Evolutionary conservation across 2,888 invertebrate genomes (phyloP).

Genomic region (Atethmia centrago): DNA sequence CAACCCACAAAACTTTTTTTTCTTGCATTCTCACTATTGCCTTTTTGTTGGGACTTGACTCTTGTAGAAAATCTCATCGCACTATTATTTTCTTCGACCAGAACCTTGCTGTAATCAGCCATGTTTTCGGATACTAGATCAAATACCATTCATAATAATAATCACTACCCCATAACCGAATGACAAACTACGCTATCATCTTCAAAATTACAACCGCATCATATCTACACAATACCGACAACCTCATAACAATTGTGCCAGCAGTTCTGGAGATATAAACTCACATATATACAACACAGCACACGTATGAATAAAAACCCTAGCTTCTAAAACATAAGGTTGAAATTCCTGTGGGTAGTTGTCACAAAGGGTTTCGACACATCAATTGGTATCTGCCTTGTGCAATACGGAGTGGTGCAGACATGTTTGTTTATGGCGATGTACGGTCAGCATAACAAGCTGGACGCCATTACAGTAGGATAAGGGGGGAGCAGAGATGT

Average conservation of each 20-base stretch:
- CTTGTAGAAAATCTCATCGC: neutral
- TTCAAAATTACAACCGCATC: slow-evolving; percentile 44
- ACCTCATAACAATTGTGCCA: slow-evolving; percentile 57
- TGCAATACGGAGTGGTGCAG: slow-evolving; percentile 62
- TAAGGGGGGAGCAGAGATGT: slow-evolving; percentile 19
- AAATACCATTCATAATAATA: slow-evolving; percentile 2
- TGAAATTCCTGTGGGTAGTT: slow-evolving; percentile 19
- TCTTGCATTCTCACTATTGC: neutral
- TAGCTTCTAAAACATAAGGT: neutral
- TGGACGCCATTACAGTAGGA: slow-evolving; percentile 18
- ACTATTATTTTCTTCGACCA: neutral
- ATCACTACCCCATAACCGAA: slow-evolving; percentile 11
- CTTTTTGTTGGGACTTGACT: neutral
- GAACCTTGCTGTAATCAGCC: too few species aligned
- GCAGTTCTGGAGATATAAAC: slow-evolving; percentile 44
- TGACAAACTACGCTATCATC: slow-evolving; percentile 37
- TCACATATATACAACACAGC: slow-evolving; percentile 5
- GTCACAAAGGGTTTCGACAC: slow-evolving; percentile 50
- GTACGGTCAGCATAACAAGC: slow-evolving; percentile 62
- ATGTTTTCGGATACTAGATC: slow-evolving; percentile 14
- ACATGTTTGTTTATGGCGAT: slow-evolving; percentile 67
- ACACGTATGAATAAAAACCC: neutral
- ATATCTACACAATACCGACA: slow-evolving; percentile 53
- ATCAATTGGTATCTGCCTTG: slow-evolving; percentile 67
- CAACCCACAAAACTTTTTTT: neutral